Base-by-base conservation (phyloP, 1,140 invertebrate genomes). In the Antheraea pernyi region DNA sequence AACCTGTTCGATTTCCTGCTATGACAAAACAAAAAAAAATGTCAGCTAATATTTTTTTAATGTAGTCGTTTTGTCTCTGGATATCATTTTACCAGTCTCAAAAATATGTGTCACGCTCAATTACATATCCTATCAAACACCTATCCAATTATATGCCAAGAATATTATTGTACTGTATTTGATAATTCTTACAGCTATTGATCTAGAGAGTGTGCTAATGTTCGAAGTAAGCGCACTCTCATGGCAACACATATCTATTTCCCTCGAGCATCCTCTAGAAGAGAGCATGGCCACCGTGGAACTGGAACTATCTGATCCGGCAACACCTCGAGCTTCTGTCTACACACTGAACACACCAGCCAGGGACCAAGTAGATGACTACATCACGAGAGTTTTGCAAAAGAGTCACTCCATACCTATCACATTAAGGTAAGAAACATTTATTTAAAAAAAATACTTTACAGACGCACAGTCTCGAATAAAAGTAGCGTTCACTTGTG, bases 211-310 rank as follows among this genome's bases (percentile, higher is more conserved):
- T 71, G 95, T 96, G 42, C 94, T 97, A 3, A 98, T 98, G 93
- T 96, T 99, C 84, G 98, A 99, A 93, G 95, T 99, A 73, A 98
- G 95, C 76, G 97, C 98, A 7, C 91, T 98, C 4, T 98, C 97
- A 0, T 96, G 96, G 93, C 95, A 97, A 68, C 97, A 98, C 84
- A 95, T 99, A 66, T 97, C 96, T 16, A 95, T 99, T 6, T 96
- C 97, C 39, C 95, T 99, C 86, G 98, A 99, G 86, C 98, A 99
- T 93, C 98, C 98, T 0, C 93, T 96, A 36, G 97, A 98, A 81
- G 97, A 99, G 85, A 97, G 96, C 70, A 96, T 99, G 94, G 96
- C 98, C 0, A 99, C 98, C 0, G 96, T 97, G 16, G 98, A 99
- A 83, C 93, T 99, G 68, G 96, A 99, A 86, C 88, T 99, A 36